These are phyloP conservation scores for Drosophila busckii DNA, from an alignment of 1,140 invertebrate species.

Conservation along the genomic window DNA sequence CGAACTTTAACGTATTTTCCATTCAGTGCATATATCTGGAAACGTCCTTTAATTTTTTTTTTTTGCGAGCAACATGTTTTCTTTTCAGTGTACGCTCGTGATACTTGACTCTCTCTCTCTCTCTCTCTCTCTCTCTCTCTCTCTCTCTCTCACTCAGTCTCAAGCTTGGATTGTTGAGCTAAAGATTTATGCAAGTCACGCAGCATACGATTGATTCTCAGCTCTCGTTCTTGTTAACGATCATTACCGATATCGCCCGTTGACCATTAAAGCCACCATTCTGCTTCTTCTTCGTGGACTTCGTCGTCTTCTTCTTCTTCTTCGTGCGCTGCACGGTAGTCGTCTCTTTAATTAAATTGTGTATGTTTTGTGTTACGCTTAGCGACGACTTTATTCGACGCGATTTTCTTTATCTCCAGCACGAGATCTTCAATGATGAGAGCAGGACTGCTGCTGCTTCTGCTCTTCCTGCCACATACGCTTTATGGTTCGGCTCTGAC, in stretches of 20 bases:
- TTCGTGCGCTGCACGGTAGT: slow-evolving; percentile 55
- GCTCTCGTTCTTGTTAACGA: background rate
- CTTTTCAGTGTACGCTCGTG: no score
- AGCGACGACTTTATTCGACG: slow-evolving; percentile 54
- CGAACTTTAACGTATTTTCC: no score
- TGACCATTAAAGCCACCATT: no score
- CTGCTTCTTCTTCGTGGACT: no score
- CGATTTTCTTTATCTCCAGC: slow-evolving; percentile 46
- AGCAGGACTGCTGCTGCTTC: slow-evolving; percentile 9
- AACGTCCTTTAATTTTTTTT: no score
- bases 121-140: no score
- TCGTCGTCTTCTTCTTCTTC: no score
- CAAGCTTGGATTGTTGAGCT: background rate
- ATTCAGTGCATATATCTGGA: no score
- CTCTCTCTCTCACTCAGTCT: no score
- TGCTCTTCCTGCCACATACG: slow-evolving; percentile 39
- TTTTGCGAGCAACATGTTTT: no score
- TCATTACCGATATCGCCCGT: no score
- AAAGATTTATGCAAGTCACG: slow-evolving; percentile 36
- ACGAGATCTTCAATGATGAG: slow-evolving; percentile 50
- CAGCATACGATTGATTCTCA: background rate
- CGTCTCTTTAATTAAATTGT: slow-evolving; percentile 72
- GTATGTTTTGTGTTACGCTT: slow-evolving; percentile 49
- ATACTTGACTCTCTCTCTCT: no score
- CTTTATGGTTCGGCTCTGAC: slow-evolving; percentile 38